Conservation (phyloP, 2,797 vertebrate genomes). For the Kryptopterus vitreolus region DNA sequence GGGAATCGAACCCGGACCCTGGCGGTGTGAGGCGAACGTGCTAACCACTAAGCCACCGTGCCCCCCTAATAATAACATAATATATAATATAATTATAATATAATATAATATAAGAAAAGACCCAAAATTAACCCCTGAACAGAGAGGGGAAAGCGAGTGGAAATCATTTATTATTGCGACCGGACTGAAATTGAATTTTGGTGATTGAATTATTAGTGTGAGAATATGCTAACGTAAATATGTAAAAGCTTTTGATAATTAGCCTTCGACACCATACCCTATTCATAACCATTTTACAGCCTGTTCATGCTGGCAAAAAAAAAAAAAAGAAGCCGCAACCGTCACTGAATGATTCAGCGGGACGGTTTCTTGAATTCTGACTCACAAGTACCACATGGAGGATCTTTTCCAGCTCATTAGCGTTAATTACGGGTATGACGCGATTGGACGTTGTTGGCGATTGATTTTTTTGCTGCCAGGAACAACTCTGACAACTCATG, state of each 20-base stretch:
- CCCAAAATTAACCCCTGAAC: neutral
- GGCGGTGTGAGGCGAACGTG: too few species aligned
- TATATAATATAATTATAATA: neutral
- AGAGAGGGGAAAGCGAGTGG: too few species aligned
- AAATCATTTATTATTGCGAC: neutral
- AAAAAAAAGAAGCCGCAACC: neutral
- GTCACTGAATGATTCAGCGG: neutral
- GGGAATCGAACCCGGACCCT: too few species aligned
- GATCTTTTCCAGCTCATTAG: neutral
- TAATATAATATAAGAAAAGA: neutral
- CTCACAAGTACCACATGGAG: neutral
- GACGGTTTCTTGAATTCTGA: neutral
- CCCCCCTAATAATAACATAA: neutral
- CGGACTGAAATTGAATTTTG: neutral
- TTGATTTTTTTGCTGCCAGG: neutral
- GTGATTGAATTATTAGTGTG: too few species aligned
- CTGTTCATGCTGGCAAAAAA: neutral
- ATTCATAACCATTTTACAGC: slow-evolving; percentile 9
- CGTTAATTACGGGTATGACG: neutral
- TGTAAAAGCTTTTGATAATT: too few species aligned
- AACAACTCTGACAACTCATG: neutral
- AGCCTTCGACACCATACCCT: too few species aligned
- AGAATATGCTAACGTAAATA: neutral
- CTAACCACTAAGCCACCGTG: too few species aligned
- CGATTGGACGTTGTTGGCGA: neutral